Evolutionary conservation across 2,797 vertebrate species (phyloP), one percentile per base, ranked within the genome.

Genomic region (Todus mexicanus): DNA sequence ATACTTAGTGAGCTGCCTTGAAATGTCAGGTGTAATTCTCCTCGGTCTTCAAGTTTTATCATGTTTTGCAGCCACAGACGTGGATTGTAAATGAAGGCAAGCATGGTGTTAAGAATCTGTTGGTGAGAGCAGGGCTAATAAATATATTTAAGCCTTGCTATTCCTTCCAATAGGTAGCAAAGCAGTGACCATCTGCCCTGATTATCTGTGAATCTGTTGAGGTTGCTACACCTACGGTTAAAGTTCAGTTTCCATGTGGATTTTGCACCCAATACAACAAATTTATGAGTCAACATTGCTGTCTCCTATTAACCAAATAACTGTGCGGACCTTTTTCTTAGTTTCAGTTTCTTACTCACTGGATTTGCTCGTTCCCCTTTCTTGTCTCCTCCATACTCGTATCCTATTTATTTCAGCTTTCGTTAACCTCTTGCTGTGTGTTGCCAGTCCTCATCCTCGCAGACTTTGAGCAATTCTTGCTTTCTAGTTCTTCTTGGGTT

Each of bases 321-420:
- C 12, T 5, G 0, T 15, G 12, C 35, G 45, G 29, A 50, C 11
- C 11, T 48, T 79, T 66, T 61, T 22, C 23, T 61, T 72, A 5
- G 11, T 15, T 59, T 91, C 15, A 15, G 40, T 68, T 87, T 50
- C 40, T 66, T 51, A 31, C 4, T 51, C 7, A 5, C 21, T 68
- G 71, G 7, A 72, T 70, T 86, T 81, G 18, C 17, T 45, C 4
- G 3, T 64, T 76, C 12, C 7, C 5, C 12, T 37, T 84, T 74
- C 51, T 72, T 2, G 2, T 12, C 1, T 10, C 9, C 9, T 4
- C 3, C 6, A 0, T 1, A 3, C 11, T 23, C 57, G 8, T 56
- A 59, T 57, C 25, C 3, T 17, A 23, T 66, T 54, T 70, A 23
- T 85, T 86, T 83, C 23, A 38, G 13, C 45, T 78, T 73, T 76